Conservation (phyloP, 1,140 invertebrate genomes). For the Lepeophtheirus salmonis region DNA sequence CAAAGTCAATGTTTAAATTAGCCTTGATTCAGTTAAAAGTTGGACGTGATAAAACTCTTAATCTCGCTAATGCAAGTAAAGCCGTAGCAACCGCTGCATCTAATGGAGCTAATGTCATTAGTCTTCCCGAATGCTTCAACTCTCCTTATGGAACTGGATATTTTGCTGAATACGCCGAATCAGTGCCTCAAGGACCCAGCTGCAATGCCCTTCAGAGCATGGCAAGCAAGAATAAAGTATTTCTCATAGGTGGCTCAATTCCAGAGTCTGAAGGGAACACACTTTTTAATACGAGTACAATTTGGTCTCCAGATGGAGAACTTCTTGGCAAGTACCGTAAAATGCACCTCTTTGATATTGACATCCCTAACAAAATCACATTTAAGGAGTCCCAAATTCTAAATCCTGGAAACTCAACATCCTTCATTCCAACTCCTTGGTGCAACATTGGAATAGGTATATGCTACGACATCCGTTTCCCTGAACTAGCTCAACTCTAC, state of each 20-base stretch:
- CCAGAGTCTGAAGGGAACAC: slow-evolving; percentile 49
- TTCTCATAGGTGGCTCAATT: slow-evolving; percentile 70
- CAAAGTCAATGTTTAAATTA: slow-evolving; percentile 33
- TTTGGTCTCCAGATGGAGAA: slow-evolving; percentile 59
- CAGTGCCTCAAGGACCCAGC: slow-evolving; percentile 53
- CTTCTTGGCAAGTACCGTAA: slow-evolving; percentile 38
- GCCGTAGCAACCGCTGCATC: slow-evolving; percentile 52
- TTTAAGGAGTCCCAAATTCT: slow-evolving; percentile 78
- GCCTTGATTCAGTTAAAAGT: slow-evolving; percentile 61
- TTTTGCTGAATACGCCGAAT: slow-evolving; percentile 68
- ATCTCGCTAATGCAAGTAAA: slow-evolving; percentile 46
- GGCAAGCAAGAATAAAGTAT: slow-evolving; percentile 56
- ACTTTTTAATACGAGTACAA: slow-evolving; percentile 74
- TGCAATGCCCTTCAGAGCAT: slow-evolving; percentile 44
- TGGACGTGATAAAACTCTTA: slow-evolving; percentile 47
- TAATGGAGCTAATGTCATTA: slow-evolving; percentile 52
- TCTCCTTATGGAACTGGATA: slow-evolving; percentile 72
- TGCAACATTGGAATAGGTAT: slow-evolving; percentile 71
- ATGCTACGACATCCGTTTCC: slow-evolving; percentile 60
- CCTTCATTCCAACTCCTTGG: slow-evolving; percentile 47
- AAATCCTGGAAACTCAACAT: slow-evolving; percentile 49
- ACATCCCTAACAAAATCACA: slow-evolving; percentile 74
- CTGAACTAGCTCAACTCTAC: slow-evolving; percentile 19
- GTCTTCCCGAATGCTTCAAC: slow-evolving; percentile 82
- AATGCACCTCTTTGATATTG: slow-evolving; percentile 85